Base-by-base conservation (phyloP, 2,797 vertebrate species). In the Eupleurogrammus muticus region DNA sequence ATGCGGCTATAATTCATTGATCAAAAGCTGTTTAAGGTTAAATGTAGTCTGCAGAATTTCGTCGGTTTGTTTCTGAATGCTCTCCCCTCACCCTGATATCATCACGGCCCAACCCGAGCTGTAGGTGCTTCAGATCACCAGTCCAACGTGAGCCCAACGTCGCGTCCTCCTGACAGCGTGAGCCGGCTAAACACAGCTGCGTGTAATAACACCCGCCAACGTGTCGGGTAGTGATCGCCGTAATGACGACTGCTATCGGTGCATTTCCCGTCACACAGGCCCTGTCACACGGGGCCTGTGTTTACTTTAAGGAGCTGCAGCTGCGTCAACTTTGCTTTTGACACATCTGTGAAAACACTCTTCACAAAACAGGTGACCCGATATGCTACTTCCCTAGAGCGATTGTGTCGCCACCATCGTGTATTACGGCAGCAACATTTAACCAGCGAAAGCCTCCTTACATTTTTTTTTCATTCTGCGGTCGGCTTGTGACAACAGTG, bases 311-410 rank as follows among this genome's bases (percentile, higher is more conserved):
- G 9, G 32, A 50, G 59, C 47, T 40, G 53, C 58, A 57, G 59
- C 65, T 76, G 66, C 53, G 66, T 75, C 53, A 10, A 40, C 59
- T 62, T n/a, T 47, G 42, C 64, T 40, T n/a, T 14, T 56, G 38
- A 38, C 32, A 70, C 49, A 21, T 46, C 9, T 52, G 58, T 19
- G 19, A 63, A 49, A 51, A 21, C 24, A 24, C 34, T 52, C 36
- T 52, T 28, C 6, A 28, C 32, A 38, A 12, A 24, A 20, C 46
- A 70, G 14, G 66, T 40, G 20, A 53, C 34, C 42, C 6, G 40
- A 8, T n/a, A 35, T 46, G 14, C 60, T 48, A 4, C 28, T 46
- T 47, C 49, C 16, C 19, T 34, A 40, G 5, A 21, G 1, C 32
- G 8, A 1, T 50, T 8, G n/a, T 69, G 48, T 35, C 4, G 52